Evolutionary conservation across 2,888 invertebrate genomes (phyloP), one percentile per base, ranked within the genome.

Genomic region (Ischnus inquisitorius): DNA sequence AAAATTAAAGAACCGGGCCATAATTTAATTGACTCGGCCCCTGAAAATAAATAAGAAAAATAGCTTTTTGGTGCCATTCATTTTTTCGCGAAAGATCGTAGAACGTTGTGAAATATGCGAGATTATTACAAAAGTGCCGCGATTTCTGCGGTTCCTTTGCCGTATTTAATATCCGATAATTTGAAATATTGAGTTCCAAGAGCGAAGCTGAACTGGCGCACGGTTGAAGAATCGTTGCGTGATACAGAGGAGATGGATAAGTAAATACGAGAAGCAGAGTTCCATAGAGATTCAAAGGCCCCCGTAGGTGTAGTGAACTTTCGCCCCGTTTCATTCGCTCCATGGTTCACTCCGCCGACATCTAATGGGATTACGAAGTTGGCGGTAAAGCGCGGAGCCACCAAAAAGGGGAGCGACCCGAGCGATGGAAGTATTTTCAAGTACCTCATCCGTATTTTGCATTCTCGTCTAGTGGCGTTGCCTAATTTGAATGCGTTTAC

Each of bases 281-380:
- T 14, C 22, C 57, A 60, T 14, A n/a, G 57, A 60, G 57, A 25
- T 34, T 34, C 28, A 60, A 60, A n/a, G 28, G 22, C 14, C 28
- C 34, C 4, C 28, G 28, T 14, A 5, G 57, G 28, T 60, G 28
- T 14, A 60, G 14, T 60, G 57, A 60, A 60, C 57, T 25, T 60
- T 25, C 28, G 8, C 57, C 14, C n/a, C 57, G 57, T 60, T 60
- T 60, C 57, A 25, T 57, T 3, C 57, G 14, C 25, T 28, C 57
- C 25, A 60, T 60, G n/a, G 28, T 25, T 60, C 28, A 25, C 28
- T 60, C 25, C 28, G 14, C 57, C 28, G 57, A 28, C 57, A 12
- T 60, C 57, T 60, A 60, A 60, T 60, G 25, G 57, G 57, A 60
- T 60, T 60, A 60, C 57, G 25, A 60, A 60, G 57, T 60, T 60